A percentile compares a stretch with the other conserved stretches of the same genome.
phyloP scores from a whole-genome alignment of 2,797 vertebrate genomes.

The Enteromius viviparus region DNA sequence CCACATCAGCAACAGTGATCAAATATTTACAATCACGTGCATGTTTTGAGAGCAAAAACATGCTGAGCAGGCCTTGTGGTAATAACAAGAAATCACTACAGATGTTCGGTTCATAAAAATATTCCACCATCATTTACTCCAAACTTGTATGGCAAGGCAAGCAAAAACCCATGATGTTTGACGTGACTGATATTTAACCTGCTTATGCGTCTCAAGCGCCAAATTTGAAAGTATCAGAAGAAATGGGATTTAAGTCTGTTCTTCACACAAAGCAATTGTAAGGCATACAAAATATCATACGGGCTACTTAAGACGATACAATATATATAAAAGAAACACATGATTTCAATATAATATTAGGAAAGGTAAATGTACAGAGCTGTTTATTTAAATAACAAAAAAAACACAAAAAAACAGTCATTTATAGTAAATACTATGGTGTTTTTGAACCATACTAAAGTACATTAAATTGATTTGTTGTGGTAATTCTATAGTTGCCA shows the following conservation, averaged over 20 bases:
- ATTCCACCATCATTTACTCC: slow-evolving; percentile 4
- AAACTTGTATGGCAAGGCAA: not conserved
- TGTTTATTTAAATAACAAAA: slow-evolving; percentile 1
- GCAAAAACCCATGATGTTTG: not conserved
- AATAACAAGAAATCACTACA: slow-evolving; percentile 9
- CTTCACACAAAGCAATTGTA: not conserved
- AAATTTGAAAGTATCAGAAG: not conserved
- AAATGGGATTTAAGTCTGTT: not conserved
- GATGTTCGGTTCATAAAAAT: slow-evolving; percentile 16
- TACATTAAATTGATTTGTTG: no score
- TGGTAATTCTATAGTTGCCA: no score
- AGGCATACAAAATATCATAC: not conserved
- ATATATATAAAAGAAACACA: not conserved
- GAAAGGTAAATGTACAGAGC: not conserved
- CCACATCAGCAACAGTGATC: not conserved
- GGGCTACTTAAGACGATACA: not conserved
- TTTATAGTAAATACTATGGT: no score
- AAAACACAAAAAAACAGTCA: no score
- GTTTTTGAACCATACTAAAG: no score
- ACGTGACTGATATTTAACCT: not conserved
- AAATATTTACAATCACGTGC: not conserved
- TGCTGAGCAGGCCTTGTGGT: not conserved
- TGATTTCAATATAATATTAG: not conserved
- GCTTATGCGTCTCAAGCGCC: not conserved
- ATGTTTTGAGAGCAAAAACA: slow-evolving; percentile 2